phyloP scores from a whole-genome alignment of 2,113 vertebrate genomes.

The Lepus timidus region DNA sequence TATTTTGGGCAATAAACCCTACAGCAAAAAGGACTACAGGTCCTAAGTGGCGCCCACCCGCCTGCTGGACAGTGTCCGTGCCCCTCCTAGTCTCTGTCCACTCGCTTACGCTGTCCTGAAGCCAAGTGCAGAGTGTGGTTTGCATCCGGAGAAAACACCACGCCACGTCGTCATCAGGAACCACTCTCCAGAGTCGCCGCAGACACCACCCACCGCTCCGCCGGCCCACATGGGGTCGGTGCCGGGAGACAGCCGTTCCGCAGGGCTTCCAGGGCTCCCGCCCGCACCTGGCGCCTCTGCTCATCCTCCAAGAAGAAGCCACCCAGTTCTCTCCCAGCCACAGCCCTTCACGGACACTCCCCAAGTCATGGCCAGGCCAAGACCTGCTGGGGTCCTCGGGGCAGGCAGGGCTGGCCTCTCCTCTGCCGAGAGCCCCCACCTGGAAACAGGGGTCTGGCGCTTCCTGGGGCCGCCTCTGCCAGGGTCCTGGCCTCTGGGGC shows the following conservation, averaged over 20 bases:
- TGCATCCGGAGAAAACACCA: slow-evolving; percentile 58
- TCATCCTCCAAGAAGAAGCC: slow-evolving; percentile 19
- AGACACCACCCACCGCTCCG: slow-evolving; percentile 68
- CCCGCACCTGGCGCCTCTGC: neutral
- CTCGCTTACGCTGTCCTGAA: slow-evolving; percentile 94
- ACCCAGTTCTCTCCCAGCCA: neutral
- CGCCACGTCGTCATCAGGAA: neutral
- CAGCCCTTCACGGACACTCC: neutral
- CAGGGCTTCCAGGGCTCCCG: neutral
- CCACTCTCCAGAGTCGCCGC: slow-evolving; percentile 46
- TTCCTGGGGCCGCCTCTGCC: neutral
- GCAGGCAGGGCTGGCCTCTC: slow-evolving; percentile 1
- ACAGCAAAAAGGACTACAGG: slow-evolving; percentile 99
- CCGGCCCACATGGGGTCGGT: neutral
- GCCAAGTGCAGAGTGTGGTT: slow-evolving; percentile 83
- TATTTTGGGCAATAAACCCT: slow-evolving; percentile 99
- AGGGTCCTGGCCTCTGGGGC: neutral
- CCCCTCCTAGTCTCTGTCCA: slow-evolving; percentile 82
- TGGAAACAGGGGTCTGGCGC: neutral
- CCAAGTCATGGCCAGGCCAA: neutral
- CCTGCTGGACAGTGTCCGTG: slow-evolving; percentile 69
- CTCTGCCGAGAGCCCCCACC: neutral
- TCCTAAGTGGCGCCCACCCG: slow-evolving; percentile 89
- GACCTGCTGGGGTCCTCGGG: neutral
- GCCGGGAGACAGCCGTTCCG: neutral